Evolutionary conservation across 2,797 vertebrate genomes (phyloP), one percentile per base, ranked within the genome.

Genomic region (Alouatta caraya): DNA sequence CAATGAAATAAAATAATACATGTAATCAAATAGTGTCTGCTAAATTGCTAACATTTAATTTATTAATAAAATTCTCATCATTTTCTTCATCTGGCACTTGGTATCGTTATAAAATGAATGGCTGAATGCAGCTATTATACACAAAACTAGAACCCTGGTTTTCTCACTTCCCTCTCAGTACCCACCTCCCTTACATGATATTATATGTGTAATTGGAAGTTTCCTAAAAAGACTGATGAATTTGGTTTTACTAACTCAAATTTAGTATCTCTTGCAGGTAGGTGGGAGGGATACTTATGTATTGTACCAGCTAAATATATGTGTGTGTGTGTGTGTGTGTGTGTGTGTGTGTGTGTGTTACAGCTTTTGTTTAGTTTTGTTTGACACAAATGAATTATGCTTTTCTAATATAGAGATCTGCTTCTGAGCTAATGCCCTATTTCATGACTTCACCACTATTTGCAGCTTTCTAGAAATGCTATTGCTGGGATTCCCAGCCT

Each of bases 361-460:
- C 21, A 7, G 2, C 26, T 67, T 83, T 48, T 55, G 15, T 28
- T 87, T 44, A 30, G 14, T 73, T 83, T 46, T 46, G 28, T 57
- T 88, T 46, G 73, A 42, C 21, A 48, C 19, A 73, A 78, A 75
- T 70, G 30, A 93, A 88, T 73, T 76, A 33, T 52, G 15, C 21
- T 90, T 73, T 93, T 89, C 75, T 72, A 95, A 91, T 79, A 14
- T 21, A 57, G 85, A 91, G 59, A 67, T 61, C 72, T 80, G 50
- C 33, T 83, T 30, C 13, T 21, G n/a, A 92, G 52, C 9, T 30
- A 72, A 90, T 44, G 33, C 28, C 24, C n/a, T 44, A 42, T 52
- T 93, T 91, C 46, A 86, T 61, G 59, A 57, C 26, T 78, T 93
- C 28, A 50, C 30, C 8, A 76, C 84, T 78, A 52, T 61, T 67